Evolutionary conservation across 2,797 vertebrate species (phyloP).

Genomic region (Takifugu ocellatus): DNA sequence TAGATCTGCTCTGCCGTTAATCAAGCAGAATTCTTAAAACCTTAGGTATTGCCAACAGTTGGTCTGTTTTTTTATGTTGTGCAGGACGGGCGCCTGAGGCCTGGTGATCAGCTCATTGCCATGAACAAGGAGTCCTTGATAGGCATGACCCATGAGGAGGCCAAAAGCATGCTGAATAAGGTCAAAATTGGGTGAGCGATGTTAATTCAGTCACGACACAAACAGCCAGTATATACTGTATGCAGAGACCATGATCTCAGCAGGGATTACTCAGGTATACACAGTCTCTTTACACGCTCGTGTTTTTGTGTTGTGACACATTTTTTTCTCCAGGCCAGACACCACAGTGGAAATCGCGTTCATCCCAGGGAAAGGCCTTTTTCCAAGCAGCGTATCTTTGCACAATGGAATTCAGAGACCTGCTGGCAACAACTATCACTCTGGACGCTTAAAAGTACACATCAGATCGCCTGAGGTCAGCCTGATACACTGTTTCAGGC

Average conservation of each 20-base stretch:
- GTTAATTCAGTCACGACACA: not conserved
- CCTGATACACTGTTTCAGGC: not conserved
- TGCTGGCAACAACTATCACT: constrained; percentile 71
- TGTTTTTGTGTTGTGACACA: constrained; percentile 1
- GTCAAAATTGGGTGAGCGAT: constrained; percentile 78
- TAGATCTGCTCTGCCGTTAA: no score
- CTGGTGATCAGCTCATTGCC: constrained; percentile 87
- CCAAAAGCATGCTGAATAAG: constrained; percentile 82
- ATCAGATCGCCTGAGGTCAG: constrained; percentile 84
- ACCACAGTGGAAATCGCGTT: constrained; percentile 84
- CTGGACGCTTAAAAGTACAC: constrained; percentile 82
- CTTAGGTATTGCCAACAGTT: not conserved
- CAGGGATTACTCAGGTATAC: not conserved
- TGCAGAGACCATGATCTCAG: not conserved
- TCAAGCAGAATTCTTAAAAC: not conserved
- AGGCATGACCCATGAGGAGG: constrained; percentile 86
- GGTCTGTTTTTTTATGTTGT: constrained; percentile 5
- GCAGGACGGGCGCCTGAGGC: constrained; percentile 86
- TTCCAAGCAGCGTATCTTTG: constrained; percentile 71
- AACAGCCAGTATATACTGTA: not conserved
- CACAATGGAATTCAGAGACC: constrained; percentile 75
- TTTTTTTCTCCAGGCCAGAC: constrained; percentile 72
- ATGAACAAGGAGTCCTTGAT: constrained; percentile 89
- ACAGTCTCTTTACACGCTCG: not conserved
- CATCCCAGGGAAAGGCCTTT: constrained; percentile 82